Conservation (phyloP, 1,140 invertebrate genomes). For the Nautilus pompilius region DNA sequence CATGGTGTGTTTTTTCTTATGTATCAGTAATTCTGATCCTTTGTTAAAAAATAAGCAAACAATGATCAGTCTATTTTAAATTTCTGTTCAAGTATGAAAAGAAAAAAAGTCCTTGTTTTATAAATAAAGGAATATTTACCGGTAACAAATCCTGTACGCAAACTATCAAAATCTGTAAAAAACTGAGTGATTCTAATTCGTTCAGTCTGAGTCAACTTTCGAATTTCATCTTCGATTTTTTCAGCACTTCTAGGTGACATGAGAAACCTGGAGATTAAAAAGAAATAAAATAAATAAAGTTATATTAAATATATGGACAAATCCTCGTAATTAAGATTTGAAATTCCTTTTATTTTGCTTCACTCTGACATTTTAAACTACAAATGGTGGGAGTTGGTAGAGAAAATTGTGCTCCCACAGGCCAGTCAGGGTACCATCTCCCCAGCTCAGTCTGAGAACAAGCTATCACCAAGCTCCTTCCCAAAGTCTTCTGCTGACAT, state of each 20-base stretch:
- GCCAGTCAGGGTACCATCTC: not conserved
- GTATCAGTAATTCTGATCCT: not conserved
- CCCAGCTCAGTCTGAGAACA: no score
- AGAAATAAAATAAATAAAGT: not conserved
- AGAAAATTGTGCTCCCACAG: not conserved
- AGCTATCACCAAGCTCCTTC: no score
- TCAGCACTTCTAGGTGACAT: no score
- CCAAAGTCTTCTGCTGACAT: no score
- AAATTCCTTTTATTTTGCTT: not conserved
- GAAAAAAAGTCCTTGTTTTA: not conserved
- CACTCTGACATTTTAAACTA: not conserved
- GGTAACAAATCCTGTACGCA: slow-evolving; percentile 52
- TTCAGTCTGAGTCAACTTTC: slow-evolving; percentile 45
- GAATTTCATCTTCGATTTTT: slow-evolving; percentile 42
- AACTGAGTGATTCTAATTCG: slow-evolving; percentile 49
- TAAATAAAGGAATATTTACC: no score
- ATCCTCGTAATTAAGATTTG: not conserved
- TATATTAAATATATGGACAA: not conserved
- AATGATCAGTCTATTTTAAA: not conserved
- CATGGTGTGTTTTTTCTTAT: not conserved
- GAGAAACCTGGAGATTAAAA: not conserved
- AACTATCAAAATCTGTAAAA: slow-evolving; percentile 54
- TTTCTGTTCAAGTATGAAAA: not conserved
- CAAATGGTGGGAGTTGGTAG: not conserved
- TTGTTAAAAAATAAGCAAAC: not conserved